Evolutionary conservation across 2,888 invertebrate species (phyloP), one percentile per base, ranked within the genome.

Genomic region (Ichneumoninae sp.): DNA sequence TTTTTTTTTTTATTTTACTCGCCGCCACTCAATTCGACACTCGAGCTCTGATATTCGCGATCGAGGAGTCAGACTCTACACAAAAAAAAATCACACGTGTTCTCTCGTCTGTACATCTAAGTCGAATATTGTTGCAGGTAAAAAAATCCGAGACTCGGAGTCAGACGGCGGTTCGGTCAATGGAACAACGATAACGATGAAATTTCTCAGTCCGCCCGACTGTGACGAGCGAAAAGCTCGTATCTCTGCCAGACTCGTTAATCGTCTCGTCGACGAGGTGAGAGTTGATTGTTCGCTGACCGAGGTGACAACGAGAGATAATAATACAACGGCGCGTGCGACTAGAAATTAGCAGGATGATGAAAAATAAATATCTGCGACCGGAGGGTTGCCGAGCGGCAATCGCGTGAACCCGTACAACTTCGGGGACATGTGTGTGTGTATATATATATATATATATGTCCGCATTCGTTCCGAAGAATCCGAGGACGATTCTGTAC

Each of bases 371-470:
- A 6, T 36, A 40, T 19, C 36, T 33, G 44, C n/a, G 33, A 44
- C 74, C 50, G 40, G 16, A 69, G 47, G 57, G 30, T 10, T 13
- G 40, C 6, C 4, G 26, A 78, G 68, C 36, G 60, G 54, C 40
- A 74, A 83, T 73, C 68, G 33, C 44, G 63, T 47, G 78, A 79
- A 83, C 65, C 74, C 69, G 47, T 70, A 79, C 70, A 70, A 76
- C 47, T 76, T 65, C 44, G 16, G 8, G 36, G 13, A 3, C 44
- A 16, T 16, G 16, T 5, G 44, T 44, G 0, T 16, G 22, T 63
- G 50, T 83, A 36, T 33, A 33, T 33, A 33, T 36, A 7, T 7
- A 40, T 10, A 10, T 10, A 16, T 47, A 33, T 52, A 60, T 83
- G 26, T 33, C 13, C 1, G 33, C 6, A 63, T 33, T 63, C 1